Evolutionary conservation across 2,797 vertebrate species (phyloP), one percentile per base, ranked within the genome.

Genomic region (Pristis pectinata): DNA sequence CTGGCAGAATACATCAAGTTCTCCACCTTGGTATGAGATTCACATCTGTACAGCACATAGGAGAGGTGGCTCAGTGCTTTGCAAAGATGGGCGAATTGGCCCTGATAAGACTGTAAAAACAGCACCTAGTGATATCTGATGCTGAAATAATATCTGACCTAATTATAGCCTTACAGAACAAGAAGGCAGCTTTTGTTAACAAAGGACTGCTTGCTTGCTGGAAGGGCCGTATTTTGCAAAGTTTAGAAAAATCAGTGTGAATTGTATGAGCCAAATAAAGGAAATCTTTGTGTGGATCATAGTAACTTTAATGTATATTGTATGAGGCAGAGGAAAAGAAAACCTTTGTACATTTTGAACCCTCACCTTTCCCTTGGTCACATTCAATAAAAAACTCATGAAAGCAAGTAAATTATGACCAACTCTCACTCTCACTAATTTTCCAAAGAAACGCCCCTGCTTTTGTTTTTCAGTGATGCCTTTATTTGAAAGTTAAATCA

Each of bases 201-300:
- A 41, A 91, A 91, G 87, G 91, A 64, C 59, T 37, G n/a, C 61
- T 91, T 64, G 87, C 87, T 91, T 59, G 61, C 19, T 67, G 61
- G n/a, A 64, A 91, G 87, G 87, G 61, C 34, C 24, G 87, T 64
- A 67, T 91, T 64, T 91, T 91, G 87, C 59, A 64, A 91, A 10
- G 59, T 91, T 61, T 91, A 24, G 37, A 64, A 91, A 24, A n/a
- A 37, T 41, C 59, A 22, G 59, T 19, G 15, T 22, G 59, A 64
- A 91, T 91, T 91, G 59, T 24, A 64, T 64, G 56, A 91, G 61
- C 61, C 87, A 91, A 91, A 37, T 59, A 91, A 91, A 64, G 87
- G 87, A 37, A 64, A 37, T 19, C 87, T 91, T 64, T 91, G 87
- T 64, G 87, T 67, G 59, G 87, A 64, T 9, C 64, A 59, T 59